Evolutionary conservation across 2,888 invertebrate genomes (phyloP).

Genomic region (Hermaeophaga mercurialis): DNA sequence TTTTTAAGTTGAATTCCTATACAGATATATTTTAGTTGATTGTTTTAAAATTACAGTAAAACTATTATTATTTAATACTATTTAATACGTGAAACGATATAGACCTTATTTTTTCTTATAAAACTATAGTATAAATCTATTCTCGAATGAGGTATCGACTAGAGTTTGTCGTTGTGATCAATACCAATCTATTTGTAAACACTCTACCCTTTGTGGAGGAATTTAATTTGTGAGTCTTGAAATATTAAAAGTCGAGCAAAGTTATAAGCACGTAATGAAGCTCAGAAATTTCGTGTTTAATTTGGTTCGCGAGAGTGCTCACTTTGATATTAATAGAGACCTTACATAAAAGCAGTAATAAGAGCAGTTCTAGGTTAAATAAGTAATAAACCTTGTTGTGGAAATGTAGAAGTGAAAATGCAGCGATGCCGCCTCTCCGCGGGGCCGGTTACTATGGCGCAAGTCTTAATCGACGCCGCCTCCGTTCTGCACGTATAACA

Average conservation of each 20-base stretch:
- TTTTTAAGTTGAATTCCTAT: too few relatives aligned
- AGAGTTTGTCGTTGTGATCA: too few relatives aligned
- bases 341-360: conserved; percentile 33
- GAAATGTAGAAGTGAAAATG: conserved; percentile 22
- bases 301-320: conserved; percentile 25
- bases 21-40: too few relatives aligned
- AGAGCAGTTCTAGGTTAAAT: conserved; percentile 33
- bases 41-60: too few relatives aligned
- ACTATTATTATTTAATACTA: too few relatives aligned
- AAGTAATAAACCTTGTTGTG: conserved; percentile 34
- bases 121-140: too few relatives aligned
- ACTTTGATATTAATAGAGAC: conserved; percentile 36
- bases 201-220: not conserved
- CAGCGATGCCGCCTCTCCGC: conserved; percentile 46
- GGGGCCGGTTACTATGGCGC: conserved; percentile 51
- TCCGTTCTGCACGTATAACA: conserved; percentile 56
- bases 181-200: not conserved
- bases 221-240: conserved; percentile 21
- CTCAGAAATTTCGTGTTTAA: conserved; percentile 31
- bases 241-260: conserved; percentile 25
- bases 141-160: too few relatives aligned
- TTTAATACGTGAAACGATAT: too few relatives aligned
- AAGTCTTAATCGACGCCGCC: conserved; percentile 56
- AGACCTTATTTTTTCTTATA: too few relatives aligned
- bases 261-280: conserved; percentile 27